Evolutionary conservation across 2,113 vertebrate species (phyloP), one percentile per base, ranked within the genome.

Genomic region (Laticauda colubrina): DNA sequence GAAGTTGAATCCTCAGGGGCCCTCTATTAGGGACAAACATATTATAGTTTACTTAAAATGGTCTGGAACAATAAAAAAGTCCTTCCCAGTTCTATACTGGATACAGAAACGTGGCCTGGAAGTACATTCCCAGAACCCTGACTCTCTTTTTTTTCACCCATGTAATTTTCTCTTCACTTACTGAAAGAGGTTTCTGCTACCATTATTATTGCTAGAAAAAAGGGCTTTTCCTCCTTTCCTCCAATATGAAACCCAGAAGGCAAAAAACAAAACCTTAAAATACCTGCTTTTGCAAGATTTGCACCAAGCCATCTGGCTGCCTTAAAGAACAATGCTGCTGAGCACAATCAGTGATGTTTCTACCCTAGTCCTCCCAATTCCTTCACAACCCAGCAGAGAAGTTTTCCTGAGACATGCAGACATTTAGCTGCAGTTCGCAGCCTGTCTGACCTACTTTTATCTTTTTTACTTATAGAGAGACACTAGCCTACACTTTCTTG

Each of bases 371-470:
- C 90, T 61, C 75, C n/a, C 88, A 64, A 20, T 85, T 34, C 20
- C 56, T 53, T 23, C 75, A 59, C 45, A 88, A 45, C 85, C n/a
- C 90, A 89, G 51, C 90, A 55, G 56, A 86, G 90, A 24, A 1
- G 6, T 91, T 91, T 91, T 88, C 87, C 90, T 3, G 11, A 91
- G 90, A 48, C 48, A 45, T 3, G 20, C 93, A 91, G 85, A 81
- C 85, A n/a, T 24, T 45, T 48, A 86, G 75, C 88, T 61, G 69
- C 90, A n/a, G 90, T 75, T 93, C 93, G 10, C 59, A 89, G 87
- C 87, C 88, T 92, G 91, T 92, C 93, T 94, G 93, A 92, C 93
- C 88, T 75, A 94, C 81, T 92, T 93, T 86, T 86, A 89, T 91
- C 48, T 51, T n/a, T 54, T 64, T 87, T 89, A 51, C 88, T 94